These are phyloP conservation scores for Ptychobarbus kaznakovi DNA, from an alignment of 2,797 vertebrate species.

Conservation along the genomic window DNA sequence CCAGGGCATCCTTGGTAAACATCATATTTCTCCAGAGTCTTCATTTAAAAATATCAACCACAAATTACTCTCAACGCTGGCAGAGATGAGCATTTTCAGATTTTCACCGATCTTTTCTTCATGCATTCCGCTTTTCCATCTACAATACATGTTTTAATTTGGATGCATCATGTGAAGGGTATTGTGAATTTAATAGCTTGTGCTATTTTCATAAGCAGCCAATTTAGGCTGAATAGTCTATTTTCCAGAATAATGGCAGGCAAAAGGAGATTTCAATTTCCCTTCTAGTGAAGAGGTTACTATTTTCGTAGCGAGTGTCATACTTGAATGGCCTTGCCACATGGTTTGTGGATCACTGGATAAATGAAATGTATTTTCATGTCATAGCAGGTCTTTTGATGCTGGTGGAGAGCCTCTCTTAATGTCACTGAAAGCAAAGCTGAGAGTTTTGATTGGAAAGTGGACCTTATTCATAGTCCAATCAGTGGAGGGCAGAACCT, in stretches of 20 bases:
- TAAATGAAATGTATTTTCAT: background rate
- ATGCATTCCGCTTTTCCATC: background rate
- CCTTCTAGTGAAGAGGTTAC: background rate
- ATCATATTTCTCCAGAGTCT: background rate
- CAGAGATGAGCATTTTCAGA: background rate
- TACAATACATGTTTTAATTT: background rate
- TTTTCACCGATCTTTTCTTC: background rate
- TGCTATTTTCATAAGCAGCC: constrained; percentile 2
- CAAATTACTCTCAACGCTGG: background rate
- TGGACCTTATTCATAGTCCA: background rate
- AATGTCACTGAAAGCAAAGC: constrained; percentile 1
- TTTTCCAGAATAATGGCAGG: constrained; percentile 15
- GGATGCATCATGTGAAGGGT: background rate
- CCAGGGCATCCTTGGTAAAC: background rate
- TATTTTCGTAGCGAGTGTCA: background rate
- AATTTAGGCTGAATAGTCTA: constrained; percentile 11
- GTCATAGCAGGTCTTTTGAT: constrained; percentile 3
- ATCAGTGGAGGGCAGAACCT: background rate
- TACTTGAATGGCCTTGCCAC: background rate
- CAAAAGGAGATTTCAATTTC: background rate
- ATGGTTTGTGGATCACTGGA: constrained; percentile 3
- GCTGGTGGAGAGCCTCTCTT: background rate
- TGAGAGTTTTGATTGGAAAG: background rate
- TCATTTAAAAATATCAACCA: background rate
- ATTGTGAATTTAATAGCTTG: background rate